These are phyloP conservation scores for Ophonus ardosiacus DNA, from an alignment of 2,888 invertebrate species.

Conservation along the genomic window DNA sequence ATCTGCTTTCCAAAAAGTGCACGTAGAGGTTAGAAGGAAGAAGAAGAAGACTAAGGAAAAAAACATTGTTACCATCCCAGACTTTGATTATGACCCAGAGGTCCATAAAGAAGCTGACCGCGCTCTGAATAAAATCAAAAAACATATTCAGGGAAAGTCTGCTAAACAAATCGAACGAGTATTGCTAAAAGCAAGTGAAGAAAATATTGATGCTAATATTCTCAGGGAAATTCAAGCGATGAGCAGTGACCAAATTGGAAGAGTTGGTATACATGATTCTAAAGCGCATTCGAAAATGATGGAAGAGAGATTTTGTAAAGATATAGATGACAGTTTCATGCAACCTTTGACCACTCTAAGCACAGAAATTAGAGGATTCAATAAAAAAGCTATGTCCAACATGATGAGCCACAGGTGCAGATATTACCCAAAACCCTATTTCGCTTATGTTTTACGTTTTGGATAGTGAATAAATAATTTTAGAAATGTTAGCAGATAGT, in stretches of 20 bases:
- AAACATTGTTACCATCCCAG: slow-evolving; percentile 77
- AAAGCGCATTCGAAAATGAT: slow-evolving; percentile 74
- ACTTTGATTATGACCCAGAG: slow-evolving; percentile 75
- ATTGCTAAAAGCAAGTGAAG: slow-evolving; percentile 79
- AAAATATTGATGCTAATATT: slow-evolving; percentile 72
- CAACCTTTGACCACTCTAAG: slow-evolving; percentile 81
- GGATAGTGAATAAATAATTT: not conserved
- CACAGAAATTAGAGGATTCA: slow-evolving; percentile 81
- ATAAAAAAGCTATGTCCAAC: slow-evolving; percentile 79
- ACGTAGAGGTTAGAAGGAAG: slow-evolving; percentile 76
- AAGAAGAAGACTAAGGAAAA: slow-evolving; percentile 76
- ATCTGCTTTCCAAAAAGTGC: slow-evolving; percentile 82
- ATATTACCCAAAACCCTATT: not conserved
- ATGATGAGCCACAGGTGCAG: slow-evolving; percentile 54
- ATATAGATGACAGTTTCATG: slow-evolving; percentile 79
- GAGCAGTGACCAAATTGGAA: slow-evolving; percentile 71
- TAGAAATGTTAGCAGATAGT: slow-evolving; percentile 11
- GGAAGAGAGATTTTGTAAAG: slow-evolving; percentile 73
- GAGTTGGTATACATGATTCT: slow-evolving; percentile 73
- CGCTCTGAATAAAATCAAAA: slow-evolving; percentile 75
- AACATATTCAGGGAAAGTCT: slow-evolving; percentile 84
- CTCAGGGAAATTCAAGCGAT: slow-evolving; percentile 74
- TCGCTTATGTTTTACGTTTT: too few species aligned
- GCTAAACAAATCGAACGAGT: slow-evolving; percentile 85
- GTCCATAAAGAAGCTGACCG: slow-evolving; percentile 75